These are phyloP conservation scores for Galemys pyrenaicus DNA, from an alignment of 2,113 vertebrate genomes.

Conservation along the genomic window DNA sequence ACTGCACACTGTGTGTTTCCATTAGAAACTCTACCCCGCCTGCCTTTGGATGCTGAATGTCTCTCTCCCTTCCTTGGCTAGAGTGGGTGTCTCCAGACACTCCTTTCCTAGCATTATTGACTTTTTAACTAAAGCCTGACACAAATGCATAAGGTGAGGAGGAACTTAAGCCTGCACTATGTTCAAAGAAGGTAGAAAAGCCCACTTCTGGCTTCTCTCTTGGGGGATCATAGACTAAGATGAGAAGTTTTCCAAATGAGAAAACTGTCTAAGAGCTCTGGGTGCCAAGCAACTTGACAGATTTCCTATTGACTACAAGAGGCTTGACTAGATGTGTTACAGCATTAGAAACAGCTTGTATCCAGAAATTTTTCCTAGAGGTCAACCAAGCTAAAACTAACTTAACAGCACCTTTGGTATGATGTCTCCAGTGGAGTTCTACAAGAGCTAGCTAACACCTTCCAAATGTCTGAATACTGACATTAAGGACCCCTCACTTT, in stretches of 20 bases:
- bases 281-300: not conserved
- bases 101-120: not conserved
- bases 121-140: not conserved
- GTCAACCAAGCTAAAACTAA: not conserved
- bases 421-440: not conserved
- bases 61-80: not conserved
- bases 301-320: not conserved
- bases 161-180: not conserved
- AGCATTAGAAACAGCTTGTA: not conserved
- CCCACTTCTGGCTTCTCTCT: not conserved
- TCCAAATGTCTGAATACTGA: not conserved
- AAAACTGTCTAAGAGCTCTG: not conserved
- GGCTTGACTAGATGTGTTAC: not conserved
- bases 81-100: not conserved
- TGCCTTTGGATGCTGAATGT: not conserved
- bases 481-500: not conserved
- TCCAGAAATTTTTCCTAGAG: constrained; percentile 12
- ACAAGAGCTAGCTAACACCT: not conserved
- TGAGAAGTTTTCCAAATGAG: not conserved
- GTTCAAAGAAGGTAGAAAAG: not conserved
- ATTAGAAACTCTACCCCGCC: not conserved
- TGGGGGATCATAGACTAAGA: not conserved
- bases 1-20: not conserved
- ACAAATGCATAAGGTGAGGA: not conserved
- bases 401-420: not conserved